Evolutionary conservation across 2,888 invertebrate genomes (phyloP).

Genomic region (Drosophila atripex): DNA sequence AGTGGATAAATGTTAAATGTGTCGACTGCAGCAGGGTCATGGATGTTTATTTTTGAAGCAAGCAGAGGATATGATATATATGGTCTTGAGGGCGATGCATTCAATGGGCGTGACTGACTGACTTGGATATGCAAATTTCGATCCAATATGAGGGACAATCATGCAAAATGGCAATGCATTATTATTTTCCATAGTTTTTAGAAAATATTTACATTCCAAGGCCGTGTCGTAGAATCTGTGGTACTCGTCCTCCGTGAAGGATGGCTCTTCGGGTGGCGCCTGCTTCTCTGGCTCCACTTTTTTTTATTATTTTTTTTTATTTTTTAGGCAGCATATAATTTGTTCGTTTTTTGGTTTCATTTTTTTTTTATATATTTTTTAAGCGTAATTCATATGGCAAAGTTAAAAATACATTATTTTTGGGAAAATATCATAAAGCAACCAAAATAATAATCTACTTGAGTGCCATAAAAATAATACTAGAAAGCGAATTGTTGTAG

Average conservation of each 20-base stretch:
- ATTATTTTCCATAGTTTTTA: slow-evolving; percentile 1
- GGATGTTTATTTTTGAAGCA: slow-evolving; percentile 18
- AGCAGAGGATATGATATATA: slow-evolving; percentile 5
- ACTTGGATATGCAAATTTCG: slow-evolving; percentile 14
- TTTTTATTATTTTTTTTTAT: slow-evolving; percentile 36
- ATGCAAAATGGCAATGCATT: slow-evolving; percentile 32
- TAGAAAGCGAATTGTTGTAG: slow-evolving; percentile 19
- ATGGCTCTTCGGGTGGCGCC: slow-evolving; percentile 59
- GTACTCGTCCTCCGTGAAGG: slow-evolving; percentile 90
- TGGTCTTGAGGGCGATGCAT: slow-evolving; percentile 1
- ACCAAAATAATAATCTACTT: slow-evolving; percentile 26
- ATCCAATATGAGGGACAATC: slow-evolving; percentile 26
- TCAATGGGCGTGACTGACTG: slow-evolving; percentile 9
- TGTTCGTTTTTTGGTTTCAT: slow-evolving; percentile 28
- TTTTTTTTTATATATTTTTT: slow-evolving; percentile 16
- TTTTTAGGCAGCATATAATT: slow-evolving; percentile 37
- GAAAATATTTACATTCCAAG: slow-evolving; percentile 88
- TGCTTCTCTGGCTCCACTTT: slow-evolving; percentile 53
- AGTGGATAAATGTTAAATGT: slow-evolving; percentile 31
- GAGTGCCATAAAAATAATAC: slow-evolving; percentile 30
- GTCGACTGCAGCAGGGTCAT: slow-evolving; percentile 20
- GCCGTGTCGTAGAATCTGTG: slow-evolving; percentile 91
- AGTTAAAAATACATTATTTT: slow-evolving; percentile 45
- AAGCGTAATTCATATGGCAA: slow-evolving; percentile 44
- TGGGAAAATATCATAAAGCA: slow-evolving; percentile 34